phyloP scores from a whole-genome alignment of 2,797 vertebrate genomes.

The Tenualosa ilisha region DNA sequence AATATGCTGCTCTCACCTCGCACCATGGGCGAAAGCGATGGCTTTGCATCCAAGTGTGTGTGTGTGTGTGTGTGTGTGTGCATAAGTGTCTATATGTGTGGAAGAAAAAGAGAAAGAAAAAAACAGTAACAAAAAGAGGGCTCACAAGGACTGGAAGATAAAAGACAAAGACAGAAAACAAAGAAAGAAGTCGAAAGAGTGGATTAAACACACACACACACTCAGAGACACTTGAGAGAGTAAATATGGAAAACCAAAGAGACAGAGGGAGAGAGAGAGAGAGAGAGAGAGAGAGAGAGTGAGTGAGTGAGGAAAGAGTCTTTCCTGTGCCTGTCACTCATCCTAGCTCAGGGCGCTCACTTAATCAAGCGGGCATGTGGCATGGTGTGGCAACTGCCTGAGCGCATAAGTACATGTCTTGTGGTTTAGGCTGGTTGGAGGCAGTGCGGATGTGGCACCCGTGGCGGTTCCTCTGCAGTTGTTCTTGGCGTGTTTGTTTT shows the following conservation, averaged over 20 bases:
- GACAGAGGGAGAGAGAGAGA: constrained; percentile 35
- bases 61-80: not conserved
- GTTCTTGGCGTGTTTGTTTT: constrained; percentile 76
- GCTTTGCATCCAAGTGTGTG: constrained; percentile 38
- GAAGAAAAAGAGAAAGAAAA: not conserved
- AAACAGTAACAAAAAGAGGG: not conserved
- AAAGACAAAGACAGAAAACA: not conserved
- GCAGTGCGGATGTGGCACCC: constrained; percentile 70
- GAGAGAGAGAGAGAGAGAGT: constrained; percentile 9
- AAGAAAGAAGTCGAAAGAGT: not conserved
- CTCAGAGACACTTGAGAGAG: not conserved
- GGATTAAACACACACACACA: not conserved
- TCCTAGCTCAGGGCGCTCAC: constrained; percentile 55
- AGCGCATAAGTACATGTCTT: constrained; percentile 64
- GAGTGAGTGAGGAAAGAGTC: constrained; percentile 28
- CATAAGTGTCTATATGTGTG: not conserved
- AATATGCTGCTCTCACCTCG: constrained; percentile 35
- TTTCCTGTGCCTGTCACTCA: constrained; percentile 52
- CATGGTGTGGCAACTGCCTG: constrained; percentile 66
- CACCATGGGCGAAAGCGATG: constrained; percentile 1
- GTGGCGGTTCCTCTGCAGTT: constrained; percentile 68
- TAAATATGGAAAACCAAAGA: not conserved
- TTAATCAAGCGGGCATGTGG: constrained; percentile 70
- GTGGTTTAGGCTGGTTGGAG: constrained; percentile 70
- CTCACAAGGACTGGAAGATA: not conserved